Conservation (phyloP, 2,113 vertebrate species). For the Ptilorrhoa leucosticta region DNA sequence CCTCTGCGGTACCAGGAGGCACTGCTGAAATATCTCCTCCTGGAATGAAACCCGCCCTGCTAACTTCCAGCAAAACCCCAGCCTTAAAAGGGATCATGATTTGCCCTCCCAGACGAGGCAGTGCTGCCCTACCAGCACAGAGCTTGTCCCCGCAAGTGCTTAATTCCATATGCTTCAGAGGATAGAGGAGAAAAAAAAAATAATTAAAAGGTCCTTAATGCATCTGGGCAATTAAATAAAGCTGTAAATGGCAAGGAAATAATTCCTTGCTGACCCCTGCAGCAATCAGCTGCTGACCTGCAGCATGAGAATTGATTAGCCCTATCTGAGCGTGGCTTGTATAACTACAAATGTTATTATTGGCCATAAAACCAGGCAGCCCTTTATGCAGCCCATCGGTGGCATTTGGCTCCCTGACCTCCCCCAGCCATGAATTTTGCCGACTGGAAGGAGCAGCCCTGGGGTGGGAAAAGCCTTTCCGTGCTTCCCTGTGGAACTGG, state of each 20-base stretch:
- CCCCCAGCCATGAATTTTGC: neutral
- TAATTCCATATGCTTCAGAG: slow-evolving; percentile 22
- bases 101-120: neutral
- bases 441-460: fast-evolving
- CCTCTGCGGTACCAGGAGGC: neutral
- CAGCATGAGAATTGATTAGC: slow-evolving; percentile 64
- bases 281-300: slow-evolving; percentile 65
- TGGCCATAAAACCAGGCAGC: slow-evolving; percentile 45
- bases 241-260: slow-evolving; percentile 58
- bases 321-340: slow-evolving; percentile 38
- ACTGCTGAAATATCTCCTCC: neutral
- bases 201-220: slow-evolving; percentile 66
- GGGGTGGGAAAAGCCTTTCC: neutral
- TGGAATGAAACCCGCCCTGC: neutral
- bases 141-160: neutral
- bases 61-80: neutral
- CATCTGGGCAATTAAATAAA: slow-evolving; percentile 68
- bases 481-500: neutral
- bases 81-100: neutral
- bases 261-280: slow-evolving; percentile 60
- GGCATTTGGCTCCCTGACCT: slow-evolving; percentile 33
- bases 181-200: neutral
- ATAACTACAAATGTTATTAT: slow-evolving; percentile 60
- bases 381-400: slow-evolving; percentile 9
- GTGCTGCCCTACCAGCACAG: neutral